Conservation (phyloP, 2,113 vertebrate species). For the Xenopus tropicalis region DNA sequence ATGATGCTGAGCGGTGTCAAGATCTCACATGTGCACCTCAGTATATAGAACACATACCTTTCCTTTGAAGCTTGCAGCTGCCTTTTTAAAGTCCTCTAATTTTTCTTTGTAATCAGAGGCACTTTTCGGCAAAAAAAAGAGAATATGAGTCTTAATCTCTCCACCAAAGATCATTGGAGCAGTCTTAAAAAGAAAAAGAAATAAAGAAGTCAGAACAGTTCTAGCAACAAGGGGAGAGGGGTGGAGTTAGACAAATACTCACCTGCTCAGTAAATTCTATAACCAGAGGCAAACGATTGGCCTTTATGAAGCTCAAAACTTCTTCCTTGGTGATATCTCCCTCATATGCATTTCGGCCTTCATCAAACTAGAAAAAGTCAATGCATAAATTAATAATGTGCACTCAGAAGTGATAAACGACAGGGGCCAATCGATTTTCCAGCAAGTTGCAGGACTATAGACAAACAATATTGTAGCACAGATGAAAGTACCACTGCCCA, state of each 20-base stretch:
- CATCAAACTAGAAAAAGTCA: constrained; percentile 78
- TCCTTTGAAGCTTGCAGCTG: constrained; percentile 85
- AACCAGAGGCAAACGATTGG: constrained; percentile 92
- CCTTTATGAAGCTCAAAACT: constrained; percentile 83
- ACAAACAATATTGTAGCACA: no score
- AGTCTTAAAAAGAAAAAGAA: constrained; percentile 66
- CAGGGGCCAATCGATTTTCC: not conserved
- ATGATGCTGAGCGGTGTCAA: no score
- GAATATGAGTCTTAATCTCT: constrained; percentile 97
- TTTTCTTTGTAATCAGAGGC: constrained; percentile 81
- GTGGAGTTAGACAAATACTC: constrained; percentile 6
- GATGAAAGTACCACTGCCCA: no score
- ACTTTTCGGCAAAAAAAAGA: constrained; percentile 89
- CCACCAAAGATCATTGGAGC: constrained; percentile 98
- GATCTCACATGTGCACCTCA: not conserved
- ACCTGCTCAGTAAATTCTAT: constrained; percentile 99
- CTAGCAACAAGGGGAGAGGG: not conserved
- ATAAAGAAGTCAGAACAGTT: not conserved
- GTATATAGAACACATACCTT: constrained; percentile 74
- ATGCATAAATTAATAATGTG: not conserved
- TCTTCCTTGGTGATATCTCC: constrained; percentile 85
- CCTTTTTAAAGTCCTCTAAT: constrained; percentile 85
- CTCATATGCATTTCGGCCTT: constrained; percentile 87
- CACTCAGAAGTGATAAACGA: not conserved
- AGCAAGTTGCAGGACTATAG: not conserved